Base-by-base conservation (phyloP, 2,797 vertebrate species). In the Philypnodon macrostomus region DNA sequence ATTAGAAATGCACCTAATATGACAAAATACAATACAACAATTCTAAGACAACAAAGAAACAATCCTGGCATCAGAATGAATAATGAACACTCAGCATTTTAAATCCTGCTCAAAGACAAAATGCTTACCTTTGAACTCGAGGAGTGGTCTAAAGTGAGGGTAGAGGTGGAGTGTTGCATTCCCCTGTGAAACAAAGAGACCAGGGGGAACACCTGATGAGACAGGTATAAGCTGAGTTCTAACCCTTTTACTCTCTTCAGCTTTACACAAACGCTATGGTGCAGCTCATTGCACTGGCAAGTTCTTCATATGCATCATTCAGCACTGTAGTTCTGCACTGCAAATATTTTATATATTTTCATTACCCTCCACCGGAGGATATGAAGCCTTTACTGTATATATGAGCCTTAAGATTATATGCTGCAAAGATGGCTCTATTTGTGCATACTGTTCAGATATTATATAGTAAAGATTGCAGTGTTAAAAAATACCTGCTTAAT, bases 151-250 rank as follows among this genome's bases (percentile, higher is more conserved):
- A 75, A 91, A 91, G 81, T 92, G 91, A 19, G 90, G 91, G 71
- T 92, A 91, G 27, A 92, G 88, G 70, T 91, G 91, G 2, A 92
- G 73, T 1, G 89, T 91, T 14, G 90, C 91, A 72, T 91, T 91
- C 4, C 90, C 91, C 91, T 92, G 80, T 12, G 27, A 64, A 62
- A 63, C 44, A 53, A 61, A 44, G 71, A 32, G 64, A 24, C 0
- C 40, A 73, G 41, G 72, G 53, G 46, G 51, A 51, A 12, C 53
- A 52, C 14, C 38, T 2, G 53, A 62, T 16, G 10, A 59, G 35
- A 42, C 26, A 53, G 58, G 32, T 10, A 33, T 55, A 23, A 49
- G 63, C 40, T 39, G 58, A 41, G 47, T 18, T 33, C 12, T 36
- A 34, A 31, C 24, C 47, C 15, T 35, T 57, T 46, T 54, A 39